Conservation (phyloP, 2,113 vertebrate species). For the Saguinus imperator region DNA sequence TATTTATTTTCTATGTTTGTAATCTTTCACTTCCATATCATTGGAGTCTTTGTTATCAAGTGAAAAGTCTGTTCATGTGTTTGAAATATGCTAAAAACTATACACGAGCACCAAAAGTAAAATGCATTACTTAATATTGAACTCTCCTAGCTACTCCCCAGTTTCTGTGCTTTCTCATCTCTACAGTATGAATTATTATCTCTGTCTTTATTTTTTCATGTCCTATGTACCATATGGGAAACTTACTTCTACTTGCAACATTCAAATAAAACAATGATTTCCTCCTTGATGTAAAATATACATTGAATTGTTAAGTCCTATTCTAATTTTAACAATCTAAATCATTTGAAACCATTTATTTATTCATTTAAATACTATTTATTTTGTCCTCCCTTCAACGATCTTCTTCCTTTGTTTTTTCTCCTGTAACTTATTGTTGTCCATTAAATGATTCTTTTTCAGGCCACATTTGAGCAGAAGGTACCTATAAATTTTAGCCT, state of each 20-base stretch:
- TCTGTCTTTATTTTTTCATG: not conserved
- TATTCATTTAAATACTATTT: not conserved
- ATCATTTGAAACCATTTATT: not conserved
- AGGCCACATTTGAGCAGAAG: not conserved
- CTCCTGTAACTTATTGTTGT: not conserved
- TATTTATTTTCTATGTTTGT: not conserved
- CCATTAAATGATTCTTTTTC: not conserved
- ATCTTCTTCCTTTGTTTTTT: not conserved
- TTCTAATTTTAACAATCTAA: not conserved
- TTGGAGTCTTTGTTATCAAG: not conserved
- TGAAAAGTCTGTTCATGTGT: not conserved
- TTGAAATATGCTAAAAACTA: not conserved
- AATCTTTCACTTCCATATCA: not conserved
- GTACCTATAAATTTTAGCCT: not conserved
- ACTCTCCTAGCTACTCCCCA: not conserved
- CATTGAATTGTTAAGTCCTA: not conserved
- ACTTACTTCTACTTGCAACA: not conserved
- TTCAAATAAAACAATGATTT: not conserved
- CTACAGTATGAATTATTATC: not conserved
- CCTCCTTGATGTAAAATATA: not conserved
- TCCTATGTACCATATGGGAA: not conserved
- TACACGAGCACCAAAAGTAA: not conserved
- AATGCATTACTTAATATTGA: not conserved
- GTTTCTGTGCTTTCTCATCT: not conserved
- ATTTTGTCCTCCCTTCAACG: not conserved